Percentiles rank a stretch among this genome's conserved stretches.
Evolutionary conservation across 2,888 invertebrate genomes (phyloP).

Genomic region (Ectemnius lituratus): DNA sequence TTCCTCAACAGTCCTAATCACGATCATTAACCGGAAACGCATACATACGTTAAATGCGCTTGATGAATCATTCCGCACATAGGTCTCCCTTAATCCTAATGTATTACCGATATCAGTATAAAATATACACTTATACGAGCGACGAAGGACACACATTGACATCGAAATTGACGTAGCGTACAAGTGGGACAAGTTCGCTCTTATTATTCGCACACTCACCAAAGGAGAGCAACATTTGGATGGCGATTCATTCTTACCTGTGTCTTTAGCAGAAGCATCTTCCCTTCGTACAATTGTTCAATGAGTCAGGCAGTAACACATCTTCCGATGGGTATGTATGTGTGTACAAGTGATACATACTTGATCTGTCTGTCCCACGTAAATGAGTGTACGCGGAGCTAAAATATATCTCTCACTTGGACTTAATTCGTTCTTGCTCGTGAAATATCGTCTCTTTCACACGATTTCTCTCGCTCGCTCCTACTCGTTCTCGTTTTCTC

Average conservation of each 20-base stretch:
- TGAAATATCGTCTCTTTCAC: not conserved
- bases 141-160: constrained; percentile 69
- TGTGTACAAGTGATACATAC: not conserved
- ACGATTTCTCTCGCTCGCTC: constrained; percentile 18
- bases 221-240: constrained; percentile 28
- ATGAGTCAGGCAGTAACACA: constrained; percentile 50
- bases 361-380: no score
- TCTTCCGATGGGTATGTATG: constrained; percentile 15
- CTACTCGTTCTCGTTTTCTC: constrained; percentile 13
- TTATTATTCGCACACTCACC: constrained; percentile 56
- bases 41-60: constrained; percentile 18
- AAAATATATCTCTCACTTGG: not conserved
- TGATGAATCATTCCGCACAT: not conserved
- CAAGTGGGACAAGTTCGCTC: constrained; percentile 51
- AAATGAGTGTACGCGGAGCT: no score
- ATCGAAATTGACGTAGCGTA: constrained; percentile 70
- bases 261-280: not conserved
- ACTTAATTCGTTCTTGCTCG: not conserved
- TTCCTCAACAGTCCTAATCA: not conserved
- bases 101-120: constrained; percentile 64
- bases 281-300: constrained; percentile 32
- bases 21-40: constrained; percentile 15
- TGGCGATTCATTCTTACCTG: constrained; percentile 10
- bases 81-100: constrained; percentile 44
- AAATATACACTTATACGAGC: constrained; percentile 66